Conservation (phyloP, 2,888 invertebrate genomes). For the Eristalis arbustorum region DNA sequence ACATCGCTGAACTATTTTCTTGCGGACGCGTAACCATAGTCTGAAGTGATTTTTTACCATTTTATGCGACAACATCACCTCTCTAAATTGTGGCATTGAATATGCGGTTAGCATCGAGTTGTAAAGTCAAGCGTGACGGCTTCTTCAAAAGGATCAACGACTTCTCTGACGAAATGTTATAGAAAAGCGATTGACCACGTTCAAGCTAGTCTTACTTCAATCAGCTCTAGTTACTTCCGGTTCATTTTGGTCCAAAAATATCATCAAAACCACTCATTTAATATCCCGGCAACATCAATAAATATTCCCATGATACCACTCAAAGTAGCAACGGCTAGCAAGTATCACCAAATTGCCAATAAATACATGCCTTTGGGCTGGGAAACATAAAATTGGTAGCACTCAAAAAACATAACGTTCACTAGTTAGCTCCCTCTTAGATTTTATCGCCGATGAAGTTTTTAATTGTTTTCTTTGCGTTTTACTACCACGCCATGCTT, state of each 20-base stretch:
- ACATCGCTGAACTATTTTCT: too few relatives aligned
- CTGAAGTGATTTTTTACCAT: too few relatives aligned
- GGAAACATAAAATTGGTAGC: neutral
- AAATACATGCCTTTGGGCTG: neutral
- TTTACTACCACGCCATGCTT: neutral
- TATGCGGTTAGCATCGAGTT: too few relatives aligned
- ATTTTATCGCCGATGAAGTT: neutral
- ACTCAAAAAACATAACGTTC: neutral
- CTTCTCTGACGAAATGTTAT: too few relatives aligned
- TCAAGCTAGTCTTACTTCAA: neutral
- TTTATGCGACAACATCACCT: too few relatives aligned
- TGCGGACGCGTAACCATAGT: too few relatives aligned
- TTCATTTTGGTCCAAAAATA: neutral
- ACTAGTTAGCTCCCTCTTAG: neutral
- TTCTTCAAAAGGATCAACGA: too few relatives aligned
- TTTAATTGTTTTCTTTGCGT: neutral
- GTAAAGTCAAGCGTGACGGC: too few relatives aligned
- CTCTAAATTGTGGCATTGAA: too few relatives aligned
- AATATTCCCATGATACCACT: neutral
- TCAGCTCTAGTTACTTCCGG: neutral
- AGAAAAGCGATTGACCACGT: too few relatives aligned
- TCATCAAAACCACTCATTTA: neutral
- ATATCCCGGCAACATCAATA: neutral
- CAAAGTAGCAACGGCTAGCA: neutral
- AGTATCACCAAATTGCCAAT: neutral